Evolutionary conservation across 2,888 invertebrate species (phyloP), one percentile per base, ranked within the genome.

Genomic region (Agrilus mali): DNA sequence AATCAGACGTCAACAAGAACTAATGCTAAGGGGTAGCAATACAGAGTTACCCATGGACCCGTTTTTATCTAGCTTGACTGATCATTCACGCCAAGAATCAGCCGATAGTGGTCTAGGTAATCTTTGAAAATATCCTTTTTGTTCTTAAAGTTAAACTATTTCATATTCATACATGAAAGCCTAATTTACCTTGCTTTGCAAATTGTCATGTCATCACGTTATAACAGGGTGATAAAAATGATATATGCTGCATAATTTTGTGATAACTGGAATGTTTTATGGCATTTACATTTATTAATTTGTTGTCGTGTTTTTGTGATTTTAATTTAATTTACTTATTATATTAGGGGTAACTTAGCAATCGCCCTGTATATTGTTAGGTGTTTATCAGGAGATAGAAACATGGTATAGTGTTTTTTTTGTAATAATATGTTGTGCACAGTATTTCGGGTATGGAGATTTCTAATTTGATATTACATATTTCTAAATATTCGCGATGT

Each of bases 61-160:
- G 47, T 87, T 86, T 70, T 70, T 87, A 50, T 83, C 86, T 3
- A 82, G 84, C 40, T 71, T 85, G 56, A 80, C 82, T 43, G 92
- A 92, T 60, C 95, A 95, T 68, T 85, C 90, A 55, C 77, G 94
- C 50, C 94, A 95, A 67, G 94, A 93, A 68, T 92, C 92, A 10
- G 89, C 89, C 10, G 94, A 95, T 67, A 92, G 90, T 66, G 95
- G 95, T 41, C 74, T 94, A 49, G 93, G 93, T 65, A 56, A 56
- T 57, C 51, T 38, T 43, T 45, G 44, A 43, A 17, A 8, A 35
- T 35, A 12, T 15, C 6, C 20, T 4, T 20, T 20, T 20, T 20
- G 20, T 14, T 34, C 7, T 1, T 3, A 4, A 34, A 15, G 1
- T 13, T 34, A 34, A 15, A 7, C 4, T 13, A 6, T 14, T 13